Evolutionary conservation across 2,888 invertebrate species (phyloP).

Genomic region (Podabrus alpinus): DNA sequence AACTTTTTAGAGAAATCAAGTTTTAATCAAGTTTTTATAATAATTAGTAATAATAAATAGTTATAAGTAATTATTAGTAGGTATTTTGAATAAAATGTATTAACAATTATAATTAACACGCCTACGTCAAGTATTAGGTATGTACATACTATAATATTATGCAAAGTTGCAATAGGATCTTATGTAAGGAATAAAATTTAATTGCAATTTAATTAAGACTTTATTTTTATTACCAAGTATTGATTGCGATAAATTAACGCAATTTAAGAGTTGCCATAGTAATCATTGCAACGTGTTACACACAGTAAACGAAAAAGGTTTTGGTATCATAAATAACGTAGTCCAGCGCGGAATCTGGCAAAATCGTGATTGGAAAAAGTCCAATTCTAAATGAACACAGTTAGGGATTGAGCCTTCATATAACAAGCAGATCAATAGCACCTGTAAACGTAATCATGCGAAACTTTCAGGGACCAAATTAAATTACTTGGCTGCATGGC

Average conservation of each 20-base stretch:
- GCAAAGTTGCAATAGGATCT: not conserved
- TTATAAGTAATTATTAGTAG: too few relatives aligned
- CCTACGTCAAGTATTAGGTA: not conserved
- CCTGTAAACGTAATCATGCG: slow-evolving; percentile 52
- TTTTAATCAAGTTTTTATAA: not conserved
- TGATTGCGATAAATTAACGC: slow-evolving; percentile 20
- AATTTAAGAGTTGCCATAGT: slow-evolving; percentile 25
- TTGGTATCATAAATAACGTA: slow-evolving; percentile 28
- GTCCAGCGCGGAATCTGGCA: slow-evolving; percentile 25
- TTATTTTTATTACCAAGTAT: slow-evolving; percentile 4
- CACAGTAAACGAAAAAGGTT: slow-evolving; percentile 24
- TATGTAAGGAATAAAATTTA: slow-evolving; percentile 2
- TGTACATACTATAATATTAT: too few relatives aligned
- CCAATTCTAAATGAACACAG: slow-evolving; percentile 34
- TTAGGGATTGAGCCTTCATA: slow-evolving; percentile 41
- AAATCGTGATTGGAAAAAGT: slow-evolving; percentile 33
- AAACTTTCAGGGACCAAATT: slow-evolving; percentile 43
- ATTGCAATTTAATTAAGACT: not conserved
- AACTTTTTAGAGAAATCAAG: not conserved
- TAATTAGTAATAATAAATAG: not conserved
- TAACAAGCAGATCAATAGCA: slow-evolving; percentile 51
- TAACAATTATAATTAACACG: not conserved
- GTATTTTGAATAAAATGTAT: too few relatives aligned
- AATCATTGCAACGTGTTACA: slow-evolving; percentile 31
- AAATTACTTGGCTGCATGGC: slow-evolving; percentile 33